Evolutionary conservation across 2,113 vertebrate genomes (phyloP).

Genomic region (Oncorhynchus mykiss): DNA sequence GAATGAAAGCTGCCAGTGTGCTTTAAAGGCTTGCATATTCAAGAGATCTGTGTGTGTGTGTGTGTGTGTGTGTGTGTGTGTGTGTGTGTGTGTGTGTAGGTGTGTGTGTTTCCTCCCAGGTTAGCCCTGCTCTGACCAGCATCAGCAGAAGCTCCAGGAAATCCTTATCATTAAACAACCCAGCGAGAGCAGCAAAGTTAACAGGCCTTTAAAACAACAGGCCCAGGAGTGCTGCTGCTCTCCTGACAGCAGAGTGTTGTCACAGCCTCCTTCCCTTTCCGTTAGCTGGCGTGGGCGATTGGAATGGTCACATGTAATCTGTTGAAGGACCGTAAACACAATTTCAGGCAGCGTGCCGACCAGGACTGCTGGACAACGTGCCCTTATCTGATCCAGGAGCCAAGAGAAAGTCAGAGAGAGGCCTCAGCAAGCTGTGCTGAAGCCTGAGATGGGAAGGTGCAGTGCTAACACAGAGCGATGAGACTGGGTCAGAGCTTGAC

Average conservation of each 20-base stretch:
- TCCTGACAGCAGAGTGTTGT: slow-evolving; percentile 49
- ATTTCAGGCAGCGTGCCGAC: slow-evolving; percentile 46
- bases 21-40: too few relatives aligned
- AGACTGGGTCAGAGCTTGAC: slow-evolving; percentile 23
- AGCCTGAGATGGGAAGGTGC: slow-evolving; percentile 48
- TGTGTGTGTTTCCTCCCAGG: background rate
- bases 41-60: too few relatives aligned
- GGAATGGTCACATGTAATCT: slow-evolving; percentile 38
- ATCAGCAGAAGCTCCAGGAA: slow-evolving; percentile 20
- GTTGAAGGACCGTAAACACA: slow-evolving; percentile 56
- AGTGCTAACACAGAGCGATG: slow-evolving; percentile 30
- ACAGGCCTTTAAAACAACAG: slow-evolving; percentile 41
- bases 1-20: too few relatives aligned
- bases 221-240: slow-evolving; percentile 40
- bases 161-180: slow-evolving; percentile 46
- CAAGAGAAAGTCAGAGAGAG: slow-evolving; percentile 22
- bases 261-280: slow-evolving; percentile 35
- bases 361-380: slow-evolving; percentile 51
- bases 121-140: slow-evolving; percentile 10
- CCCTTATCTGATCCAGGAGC: slow-evolving; percentile 61
- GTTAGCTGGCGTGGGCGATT: slow-evolving; percentile 41
- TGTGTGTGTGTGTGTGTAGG: background rate
- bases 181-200: slow-evolving; percentile 34
- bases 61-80: too few relatives aligned
- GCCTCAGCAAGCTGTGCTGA: slow-evolving; percentile 7